A percentile compares a stretch with the other conserved stretches of the same genome.
Evolutionary conservation across 2,113 vertebrate species (phyloP).

Genomic region (Callorhinus ursinus): DNA sequence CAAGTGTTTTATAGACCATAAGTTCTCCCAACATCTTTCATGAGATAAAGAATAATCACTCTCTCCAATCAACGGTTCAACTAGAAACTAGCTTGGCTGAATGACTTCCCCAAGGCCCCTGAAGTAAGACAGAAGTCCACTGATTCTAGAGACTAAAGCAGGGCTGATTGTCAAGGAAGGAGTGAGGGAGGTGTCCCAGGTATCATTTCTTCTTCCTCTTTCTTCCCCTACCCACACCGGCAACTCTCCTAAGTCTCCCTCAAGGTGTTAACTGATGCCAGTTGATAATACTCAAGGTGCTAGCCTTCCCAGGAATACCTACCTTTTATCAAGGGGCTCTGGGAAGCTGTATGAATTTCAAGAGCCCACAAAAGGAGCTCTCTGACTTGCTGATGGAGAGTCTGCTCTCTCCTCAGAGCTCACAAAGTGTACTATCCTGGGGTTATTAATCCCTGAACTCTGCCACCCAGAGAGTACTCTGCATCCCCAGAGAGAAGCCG

Average conservation of each 20-base stretch:
- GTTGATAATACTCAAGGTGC: conserved; percentile 75
- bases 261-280: conserved; percentile 73
- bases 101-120: conserved; percentile 73
- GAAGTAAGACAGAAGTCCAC: conserved; percentile 59
- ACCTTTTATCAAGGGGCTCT: conserved; percentile 69
- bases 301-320: conserved; percentile 71
- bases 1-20: conserved; percentile 77
- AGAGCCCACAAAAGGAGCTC: conserved; percentile 59
- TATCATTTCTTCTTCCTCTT: background rate
- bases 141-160: background rate
- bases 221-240: conserved; percentile 36
- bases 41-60: conserved; percentile 73
- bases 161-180: background rate
- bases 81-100: conserved; percentile 56
- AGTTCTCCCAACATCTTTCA: conserved; percentile 75
- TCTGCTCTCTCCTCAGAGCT: background rate
- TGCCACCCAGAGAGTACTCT: background rate
- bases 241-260: conserved; percentile 36
- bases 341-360: conserved; percentile 63
- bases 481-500: background rate
- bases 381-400: background rate
- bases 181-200: background rate
- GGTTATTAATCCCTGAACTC: background rate
- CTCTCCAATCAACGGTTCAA: conserved; percentile 59
- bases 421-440: background rate